Evolutionary conservation across 2,113 vertebrate species (phyloP), one percentile per base, ranked within the genome.

Genomic region (Falcunculus frontatus): DNA sequence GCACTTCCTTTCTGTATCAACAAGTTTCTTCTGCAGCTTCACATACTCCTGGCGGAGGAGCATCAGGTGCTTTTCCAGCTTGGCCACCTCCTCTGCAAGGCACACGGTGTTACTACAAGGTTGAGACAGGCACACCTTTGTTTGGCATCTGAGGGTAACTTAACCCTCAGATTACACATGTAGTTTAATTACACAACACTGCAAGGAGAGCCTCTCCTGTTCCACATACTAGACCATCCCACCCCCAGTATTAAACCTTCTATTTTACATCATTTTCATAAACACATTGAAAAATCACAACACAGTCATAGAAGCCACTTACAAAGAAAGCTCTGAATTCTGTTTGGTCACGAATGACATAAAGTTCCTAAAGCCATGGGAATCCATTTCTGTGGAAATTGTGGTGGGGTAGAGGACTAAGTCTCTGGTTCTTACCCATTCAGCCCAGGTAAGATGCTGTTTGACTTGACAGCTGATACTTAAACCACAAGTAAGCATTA

Each of bases 31-130:
- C 98, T 99, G 99, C 98, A 99, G 98, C 97, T 99, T 99, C 93
- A 99, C 99, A 26, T 99, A 99, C 97, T 99, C 99, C 98, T 99
- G 99, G 93, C 99, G 98, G 70, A 99, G 99, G 96, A 99, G 99
- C 97, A 98, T 97, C 97, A 99, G 98, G 96, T 99, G 99, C 98
- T 99, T 99, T 97, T 99, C 99, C 98, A 99, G 98, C 98, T 99
- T 99, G 98, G 99, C 98, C 98, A 99, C 99, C 98, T 99, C 99
- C 98, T 99, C 99, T 99, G 98, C 70, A 97, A 80, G 79, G 74
- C 62, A 89, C 37, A 86, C n/a, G 46, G 17, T 7, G 57, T 97
- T 64, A 72, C 68, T 2, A 10, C 53, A 29, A 63, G 27, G 17
- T 1, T 85, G 37, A 76, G 57, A 69, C 7, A 9, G 4, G n/a